Evolutionary conservation across 2,888 invertebrate species (phyloP), one percentile per base, ranked within the genome.

Genomic region (Coelinius sp.): DNA sequence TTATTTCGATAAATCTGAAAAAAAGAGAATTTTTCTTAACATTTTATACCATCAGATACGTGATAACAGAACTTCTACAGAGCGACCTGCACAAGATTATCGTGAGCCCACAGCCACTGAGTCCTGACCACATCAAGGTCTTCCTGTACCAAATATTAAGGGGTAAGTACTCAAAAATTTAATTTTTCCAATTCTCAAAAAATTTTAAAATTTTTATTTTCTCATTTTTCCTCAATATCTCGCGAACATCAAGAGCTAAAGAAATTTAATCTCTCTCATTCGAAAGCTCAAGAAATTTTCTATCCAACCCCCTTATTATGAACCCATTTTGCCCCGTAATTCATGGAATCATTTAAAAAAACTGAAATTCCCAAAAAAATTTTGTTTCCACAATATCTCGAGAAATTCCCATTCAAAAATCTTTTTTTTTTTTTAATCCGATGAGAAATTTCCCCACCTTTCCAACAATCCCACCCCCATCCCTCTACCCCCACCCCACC

Each of bases 1-100:
- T 7, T 7, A 7, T 31, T 31, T 31, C 31, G 7, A 31, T 31
- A 3, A 31, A 31, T 31, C 7, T 31, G 35, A 5, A 7, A 31
- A 31, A 31, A 41, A 41, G 2, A 12, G n/a, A 52, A 76, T 77
- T 76, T 81, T 86, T 88, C 83, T 87, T 88, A 88, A 84, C 88
- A 81, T 20, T 53, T 44, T 59, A 74, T 69, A 52, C 49, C 68
- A 80, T 79, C 90, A 99, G 98, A 91, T 99, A 99, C 91, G 98
- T 99, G 88, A 97, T 99, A 90, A 99, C 99, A 80, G 99, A 99
- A 91, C 92, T 99, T 84, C 95, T 99, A 89, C 99, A 99, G 91
- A 98, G 97, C 89, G 99, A 99, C 92, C 93, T 99, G 84, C 99
- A 99, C 92, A 99, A 99, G 92, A 99, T 99, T 89, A 99, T 99